A percentile compares a stretch with the other conserved stretches of the same genome.
Conservation (phyloP, 2,113 vertebrate species). For the Corythaixoides concolor region DNA sequence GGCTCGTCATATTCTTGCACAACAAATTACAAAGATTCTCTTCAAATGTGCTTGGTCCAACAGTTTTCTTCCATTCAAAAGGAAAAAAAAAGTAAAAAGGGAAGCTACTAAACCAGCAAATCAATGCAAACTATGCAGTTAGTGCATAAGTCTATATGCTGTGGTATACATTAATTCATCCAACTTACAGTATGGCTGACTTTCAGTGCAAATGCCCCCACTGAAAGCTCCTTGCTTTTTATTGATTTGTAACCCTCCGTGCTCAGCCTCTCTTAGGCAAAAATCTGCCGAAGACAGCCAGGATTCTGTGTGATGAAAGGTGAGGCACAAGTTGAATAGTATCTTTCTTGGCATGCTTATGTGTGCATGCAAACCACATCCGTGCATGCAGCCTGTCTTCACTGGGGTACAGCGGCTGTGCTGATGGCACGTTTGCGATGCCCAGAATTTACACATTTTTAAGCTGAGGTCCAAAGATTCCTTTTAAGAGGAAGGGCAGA, state of each 20-base stretch:
- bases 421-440: not conserved
- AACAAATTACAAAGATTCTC: not conserved
- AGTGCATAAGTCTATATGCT: not conserved
- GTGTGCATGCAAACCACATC: not conserved
- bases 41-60: not conserved
- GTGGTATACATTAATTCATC: not conserved
- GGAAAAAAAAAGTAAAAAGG: not conserved
- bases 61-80: not conserved
- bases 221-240: not conserved
- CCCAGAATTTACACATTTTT: not conserved
- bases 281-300: slow-evolving; percentile 14
- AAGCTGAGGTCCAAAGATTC: not conserved
- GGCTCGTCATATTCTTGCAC: not conserved
- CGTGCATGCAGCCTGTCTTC: not conserved
- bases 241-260: slow-evolving; percentile 3
- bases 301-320: not conserved
- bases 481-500: not conserved
- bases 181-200: not conserved
- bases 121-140: not conserved
- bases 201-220: not conserved
- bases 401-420: not conserved
- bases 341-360: not conserved
- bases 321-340: not conserved
- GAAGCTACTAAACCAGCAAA: not conserved
- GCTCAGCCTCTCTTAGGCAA: slow-evolving; percentile 17